A percentile compares a stretch with the other conserved stretches of the same genome.
phyloP scores from a whole-genome alignment of 2,113 vertebrate species.

The Triplophysa siluroides region DNA sequence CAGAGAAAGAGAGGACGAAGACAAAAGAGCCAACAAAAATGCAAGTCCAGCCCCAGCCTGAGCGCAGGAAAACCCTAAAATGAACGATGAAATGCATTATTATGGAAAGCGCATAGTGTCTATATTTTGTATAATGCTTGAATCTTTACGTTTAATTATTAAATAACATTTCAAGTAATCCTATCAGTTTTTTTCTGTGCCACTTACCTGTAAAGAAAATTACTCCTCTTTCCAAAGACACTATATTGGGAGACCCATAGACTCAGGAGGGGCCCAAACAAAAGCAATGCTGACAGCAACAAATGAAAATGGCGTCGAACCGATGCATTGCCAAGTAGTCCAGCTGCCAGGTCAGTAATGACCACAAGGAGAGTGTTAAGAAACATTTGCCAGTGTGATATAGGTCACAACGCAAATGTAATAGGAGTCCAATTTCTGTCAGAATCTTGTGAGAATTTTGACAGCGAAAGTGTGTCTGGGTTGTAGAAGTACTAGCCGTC shows the following conservation, averaged over 20 bases:
- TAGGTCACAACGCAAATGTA: background rate
- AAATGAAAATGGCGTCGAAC: constrained; percentile 84
- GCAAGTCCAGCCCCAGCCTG: constrained; percentile 89
- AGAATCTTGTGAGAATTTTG: background rate
- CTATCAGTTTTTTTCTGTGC: constrained; percentile 14
- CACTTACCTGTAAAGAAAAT: constrained; percentile 89
- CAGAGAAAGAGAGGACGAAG: constrained; percentile 82
- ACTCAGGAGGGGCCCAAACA: constrained; percentile 83
- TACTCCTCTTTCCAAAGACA: constrained; percentile 82
- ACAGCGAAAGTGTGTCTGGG: background rate
- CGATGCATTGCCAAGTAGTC: constrained; percentile 74
- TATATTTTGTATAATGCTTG: background rate
- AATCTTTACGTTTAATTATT: too few relatives aligned
- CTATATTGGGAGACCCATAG: constrained; percentile 84
- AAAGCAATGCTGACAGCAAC: constrained; percentile 78
- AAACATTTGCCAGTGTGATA: constrained; percentile 64
- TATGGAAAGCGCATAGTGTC: background rate
- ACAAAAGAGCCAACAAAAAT: constrained; percentile 83
- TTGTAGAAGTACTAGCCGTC: background rate
- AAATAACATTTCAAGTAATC: too few relatives aligned
- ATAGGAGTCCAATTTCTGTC: background rate
- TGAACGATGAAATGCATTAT: background rate
- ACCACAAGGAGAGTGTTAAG: constrained; percentile 76
- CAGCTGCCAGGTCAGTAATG: constrained; percentile 80
- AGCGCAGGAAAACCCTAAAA: constrained; percentile 82